Evolutionary conservation across 2,113 vertebrate species (phyloP).

Genomic region (Dicerorhinus sumatrensis): DNA sequence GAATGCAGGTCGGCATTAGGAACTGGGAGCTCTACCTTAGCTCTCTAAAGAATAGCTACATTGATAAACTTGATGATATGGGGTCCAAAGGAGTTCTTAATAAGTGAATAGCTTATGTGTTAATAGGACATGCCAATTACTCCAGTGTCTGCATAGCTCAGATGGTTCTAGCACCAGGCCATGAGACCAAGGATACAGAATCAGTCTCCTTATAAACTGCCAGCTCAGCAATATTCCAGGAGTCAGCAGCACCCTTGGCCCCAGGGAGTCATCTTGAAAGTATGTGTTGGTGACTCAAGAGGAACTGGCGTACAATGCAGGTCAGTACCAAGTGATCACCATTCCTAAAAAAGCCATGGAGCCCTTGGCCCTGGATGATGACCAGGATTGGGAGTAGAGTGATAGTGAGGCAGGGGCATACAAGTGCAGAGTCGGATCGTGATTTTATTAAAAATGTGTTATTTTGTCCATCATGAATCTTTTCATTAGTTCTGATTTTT

Average conservation of each 20-base stretch:
- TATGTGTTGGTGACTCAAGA: neutral
- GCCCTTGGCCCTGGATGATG: fast-evolving
- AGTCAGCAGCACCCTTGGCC: neutral
- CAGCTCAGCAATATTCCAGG: neutral
- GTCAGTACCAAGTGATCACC: neutral
- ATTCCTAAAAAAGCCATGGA: neutral
- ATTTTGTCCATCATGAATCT: neutral
- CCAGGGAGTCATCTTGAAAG: constrained; percentile 15
- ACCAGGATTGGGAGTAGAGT: no score
- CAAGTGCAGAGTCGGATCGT: neutral
- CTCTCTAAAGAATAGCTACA: neutral
- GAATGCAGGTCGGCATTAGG: neutral
- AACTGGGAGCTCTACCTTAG: neutral
- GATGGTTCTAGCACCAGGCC: neutral
- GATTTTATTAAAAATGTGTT: neutral
- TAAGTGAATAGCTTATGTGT: neutral
- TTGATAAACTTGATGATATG: neutral
- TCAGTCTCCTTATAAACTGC: neutral
- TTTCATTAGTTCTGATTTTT: neutral
- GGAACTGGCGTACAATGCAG: neutral
- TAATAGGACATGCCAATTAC: neutral
- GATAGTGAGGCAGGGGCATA: neutral
- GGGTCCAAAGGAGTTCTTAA: neutral
- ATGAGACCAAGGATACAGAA: neutral
- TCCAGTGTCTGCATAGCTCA: neutral